Conservation (phyloP, 2,113 vertebrate species). For the Eretmochelys imbricata region DNA sequence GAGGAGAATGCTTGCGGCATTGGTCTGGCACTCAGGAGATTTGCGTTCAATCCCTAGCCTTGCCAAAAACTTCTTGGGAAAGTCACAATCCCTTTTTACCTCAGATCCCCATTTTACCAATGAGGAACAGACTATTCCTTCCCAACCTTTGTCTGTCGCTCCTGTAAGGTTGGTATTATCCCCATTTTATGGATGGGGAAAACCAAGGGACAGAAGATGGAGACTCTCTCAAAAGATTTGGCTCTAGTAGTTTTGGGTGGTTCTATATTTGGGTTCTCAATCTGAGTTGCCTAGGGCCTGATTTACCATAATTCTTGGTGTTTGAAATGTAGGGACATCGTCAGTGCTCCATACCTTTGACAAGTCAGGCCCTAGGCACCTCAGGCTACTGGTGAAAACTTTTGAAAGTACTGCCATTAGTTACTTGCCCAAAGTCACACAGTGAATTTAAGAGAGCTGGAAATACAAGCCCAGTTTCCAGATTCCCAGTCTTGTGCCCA, state of each 20-base stretch:
- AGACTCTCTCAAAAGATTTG: conserved; percentile 12
- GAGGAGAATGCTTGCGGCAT: not conserved
- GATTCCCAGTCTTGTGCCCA: not conserved
- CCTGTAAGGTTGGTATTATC: conserved; percentile 34
- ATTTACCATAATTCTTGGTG: conserved; percentile 34
- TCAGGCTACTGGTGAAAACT: not conserved
- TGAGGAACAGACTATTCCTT: not conserved
- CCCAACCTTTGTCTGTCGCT: not conserved
- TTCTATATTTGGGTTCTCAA: not conserved
- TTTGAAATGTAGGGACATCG: not conserved
- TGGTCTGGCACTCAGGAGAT: not conserved
- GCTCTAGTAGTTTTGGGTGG: conserved; percentile 27
- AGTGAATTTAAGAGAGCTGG: conserved; percentile 9
- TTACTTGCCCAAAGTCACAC: not conserved
- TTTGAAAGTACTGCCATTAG: not conserved
- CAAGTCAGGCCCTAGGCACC: conserved; percentile 27
- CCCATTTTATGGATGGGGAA: conserved; percentile 27
- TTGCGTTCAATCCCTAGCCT: not conserved
- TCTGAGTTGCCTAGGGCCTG: conserved; percentile 20
- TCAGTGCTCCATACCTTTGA: conserved; percentile 30
- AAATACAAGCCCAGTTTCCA: conserved; percentile 2
- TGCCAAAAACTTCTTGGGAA: not conserved
- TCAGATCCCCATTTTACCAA: not conserved
- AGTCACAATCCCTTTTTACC: not conserved
- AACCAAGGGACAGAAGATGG: not conserved